Evolutionary conservation across 2,888 invertebrate genomes (phyloP), one percentile per base, ranked within the genome.

Genomic region (Eupsilia transversa): DNA sequence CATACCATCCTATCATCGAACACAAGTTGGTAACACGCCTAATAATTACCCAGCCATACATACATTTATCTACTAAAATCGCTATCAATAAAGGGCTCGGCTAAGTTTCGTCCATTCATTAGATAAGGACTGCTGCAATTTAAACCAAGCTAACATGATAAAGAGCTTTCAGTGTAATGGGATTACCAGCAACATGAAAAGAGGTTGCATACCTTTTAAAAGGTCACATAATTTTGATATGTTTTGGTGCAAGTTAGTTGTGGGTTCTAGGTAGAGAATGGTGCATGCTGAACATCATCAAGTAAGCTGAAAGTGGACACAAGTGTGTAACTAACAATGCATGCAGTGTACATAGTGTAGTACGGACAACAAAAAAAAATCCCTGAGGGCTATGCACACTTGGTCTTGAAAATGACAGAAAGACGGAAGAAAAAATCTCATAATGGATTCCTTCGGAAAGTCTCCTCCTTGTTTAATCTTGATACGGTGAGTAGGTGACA

Each of bases 381-480:
- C 90, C 91, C 91, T 80, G 91, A 93, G 90, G 94, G 96, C 92
- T 95, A 96, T 96, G 95, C 93, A 93, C 93, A 94, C 90, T 93
- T 91, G 91, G 88, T 92, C 91, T 89, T 86, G 93, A 96, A 94
- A 94, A 96, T 96, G 96, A 96, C 96, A 90, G 96, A 96, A 91
- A 94, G 96, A 94, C 93, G 96, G 93, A 96, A 96, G 96, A 96
- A 96, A 96, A 96, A 96, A 92, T 91, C 96, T 82, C 96, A 96
- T 94, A 96, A 96, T 96, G 97, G 98, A 94, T 98, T 98, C 95
- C 98, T 98, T 94, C 98, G 98, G 96, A 98, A 98, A 97, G 98
- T 98, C 89, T 98, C 98, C 89, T 98, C 98, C 88, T 97, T 98
- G 89, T 98, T 98, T 97, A 98, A 98, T 97, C 97, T 98, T 96